A percentile compares a stretch with the other conserved stretches of the same genome.
Conservation (phyloP, 2,113 vertebrate species). For the Pteropus alecto region DNA sequence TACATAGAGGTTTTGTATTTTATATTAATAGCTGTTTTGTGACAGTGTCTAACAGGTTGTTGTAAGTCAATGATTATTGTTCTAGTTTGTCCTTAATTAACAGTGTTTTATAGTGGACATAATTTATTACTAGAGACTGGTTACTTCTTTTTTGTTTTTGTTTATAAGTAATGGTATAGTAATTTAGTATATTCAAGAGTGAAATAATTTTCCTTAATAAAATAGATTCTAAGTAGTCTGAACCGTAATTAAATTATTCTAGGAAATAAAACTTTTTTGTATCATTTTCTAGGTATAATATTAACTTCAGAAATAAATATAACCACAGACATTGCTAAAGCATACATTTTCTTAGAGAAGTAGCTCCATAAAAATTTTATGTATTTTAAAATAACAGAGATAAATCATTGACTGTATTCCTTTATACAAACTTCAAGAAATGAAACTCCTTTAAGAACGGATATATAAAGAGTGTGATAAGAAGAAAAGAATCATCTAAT, state of each 20-base stretch:
- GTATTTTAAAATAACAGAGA: background rate
- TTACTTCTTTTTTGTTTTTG: background rate
- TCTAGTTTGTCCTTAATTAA: background rate
- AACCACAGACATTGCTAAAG: background rate
- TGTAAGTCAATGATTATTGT: background rate
- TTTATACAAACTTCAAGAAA: slow-evolving; percentile 34
- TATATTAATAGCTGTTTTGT: background rate
- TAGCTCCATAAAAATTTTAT: background rate
- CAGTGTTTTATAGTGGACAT: background rate
- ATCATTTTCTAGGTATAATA: background rate
- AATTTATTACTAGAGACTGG: background rate
- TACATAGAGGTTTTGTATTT: background rate
- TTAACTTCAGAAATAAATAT: background rate
- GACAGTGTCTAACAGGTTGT: background rate
- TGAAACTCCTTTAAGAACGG: background rate
- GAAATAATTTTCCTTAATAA: background rate
- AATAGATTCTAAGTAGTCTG: background rate
- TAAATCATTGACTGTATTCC: background rate
- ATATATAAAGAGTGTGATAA: background rate
- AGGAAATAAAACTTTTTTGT: background rate
- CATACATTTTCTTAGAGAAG: slow-evolving; percentile 51
- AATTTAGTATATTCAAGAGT: background rate
- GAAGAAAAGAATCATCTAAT: background rate
- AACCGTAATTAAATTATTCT: background rate
- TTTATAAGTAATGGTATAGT: background rate